These are phyloP conservation scores for Hirtodrosophila confusa DNA, from an alignment of 2,888 invertebrate genomes.

Conservation along the genomic window DNA sequence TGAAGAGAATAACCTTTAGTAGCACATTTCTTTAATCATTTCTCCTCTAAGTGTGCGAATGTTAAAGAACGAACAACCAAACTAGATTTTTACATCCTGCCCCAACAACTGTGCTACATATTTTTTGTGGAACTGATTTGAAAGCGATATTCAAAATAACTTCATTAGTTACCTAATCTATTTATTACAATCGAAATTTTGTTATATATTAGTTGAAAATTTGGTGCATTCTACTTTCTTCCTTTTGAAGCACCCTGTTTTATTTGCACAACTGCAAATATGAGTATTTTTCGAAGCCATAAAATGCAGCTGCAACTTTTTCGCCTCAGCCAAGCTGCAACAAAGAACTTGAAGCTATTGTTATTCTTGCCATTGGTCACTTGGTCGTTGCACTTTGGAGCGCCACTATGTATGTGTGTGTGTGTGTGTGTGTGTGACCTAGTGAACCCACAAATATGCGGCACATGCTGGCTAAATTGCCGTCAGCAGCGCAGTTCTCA, in stretches of 20 bases:
- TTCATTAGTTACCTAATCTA: no score
- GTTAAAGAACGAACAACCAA: no score
- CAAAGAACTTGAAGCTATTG: slow-evolving; percentile 62
- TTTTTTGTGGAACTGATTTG: no score
- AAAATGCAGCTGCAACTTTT: slow-evolving; percentile 72
- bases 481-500: slow-evolving; percentile 42
- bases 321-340: slow-evolving; percentile 40
- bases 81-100: no score
- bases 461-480: slow-evolving; percentile 49
- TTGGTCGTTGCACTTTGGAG: slow-evolving; percentile 58
- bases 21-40: no score
- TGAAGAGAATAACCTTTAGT: no score
- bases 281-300: slow-evolving; percentile 54
- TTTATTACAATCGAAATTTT: no score
- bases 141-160: no score
- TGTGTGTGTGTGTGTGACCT: slow-evolving; percentile 45
- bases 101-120: no score
- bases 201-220: no score
- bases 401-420: slow-evolving; percentile 27
- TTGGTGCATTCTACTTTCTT: no score
- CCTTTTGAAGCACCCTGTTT: slow-evolving; percentile 43
- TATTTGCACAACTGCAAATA: slow-evolving; percentile 28
- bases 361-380: slow-evolving; percentile 55
- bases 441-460: slow-evolving; percentile 65
- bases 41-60: no score